A percentile compares a stretch with the other conserved stretches of the same genome.
phyloP scores from a whole-genome alignment of 2,797 vertebrate genomes.

The Chloroceryle inda region DNA sequence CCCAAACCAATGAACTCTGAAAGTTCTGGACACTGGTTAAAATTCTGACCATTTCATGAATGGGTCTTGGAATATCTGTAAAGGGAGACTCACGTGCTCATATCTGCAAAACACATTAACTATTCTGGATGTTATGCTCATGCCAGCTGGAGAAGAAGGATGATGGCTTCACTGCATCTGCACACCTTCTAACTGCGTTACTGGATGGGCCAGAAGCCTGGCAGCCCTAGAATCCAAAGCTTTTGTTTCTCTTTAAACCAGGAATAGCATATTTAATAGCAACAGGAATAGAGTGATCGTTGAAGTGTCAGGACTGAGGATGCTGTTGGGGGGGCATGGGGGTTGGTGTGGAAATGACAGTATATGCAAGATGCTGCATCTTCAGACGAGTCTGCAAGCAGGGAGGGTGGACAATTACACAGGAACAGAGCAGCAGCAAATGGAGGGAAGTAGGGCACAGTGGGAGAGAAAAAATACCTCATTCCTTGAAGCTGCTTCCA shows the following conservation, averaged over 20 bases:
- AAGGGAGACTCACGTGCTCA: background rate
- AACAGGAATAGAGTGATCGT: background rate
- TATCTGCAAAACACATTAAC: background rate
- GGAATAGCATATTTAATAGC: background rate
- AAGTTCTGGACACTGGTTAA: background rate
- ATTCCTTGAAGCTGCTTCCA: background rate
- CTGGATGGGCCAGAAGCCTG: slow-evolving; percentile 6
- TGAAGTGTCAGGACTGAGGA: background rate
- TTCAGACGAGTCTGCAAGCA: background rate
- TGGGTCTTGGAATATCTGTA: background rate
- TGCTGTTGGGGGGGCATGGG: background rate
- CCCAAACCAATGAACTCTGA: background rate
- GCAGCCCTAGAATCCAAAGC: slow-evolving; percentile 2
- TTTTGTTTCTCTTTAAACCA: background rate
- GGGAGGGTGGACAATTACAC: background rate
- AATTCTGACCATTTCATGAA: background rate
- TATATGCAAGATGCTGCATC: background rate
- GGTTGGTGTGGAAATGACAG: background rate
- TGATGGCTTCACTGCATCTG: background rate
- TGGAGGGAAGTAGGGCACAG: background rate
- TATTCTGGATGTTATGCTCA: background rate
- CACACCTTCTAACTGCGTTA: slow-evolving; percentile 21
- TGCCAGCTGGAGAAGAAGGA: slow-evolving; percentile 30
- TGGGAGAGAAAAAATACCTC: background rate
- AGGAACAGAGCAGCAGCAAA: background rate